Base-by-base conservation (phyloP, 2,888 invertebrate genomes). In the Lacanobia wlatinum region DNA sequence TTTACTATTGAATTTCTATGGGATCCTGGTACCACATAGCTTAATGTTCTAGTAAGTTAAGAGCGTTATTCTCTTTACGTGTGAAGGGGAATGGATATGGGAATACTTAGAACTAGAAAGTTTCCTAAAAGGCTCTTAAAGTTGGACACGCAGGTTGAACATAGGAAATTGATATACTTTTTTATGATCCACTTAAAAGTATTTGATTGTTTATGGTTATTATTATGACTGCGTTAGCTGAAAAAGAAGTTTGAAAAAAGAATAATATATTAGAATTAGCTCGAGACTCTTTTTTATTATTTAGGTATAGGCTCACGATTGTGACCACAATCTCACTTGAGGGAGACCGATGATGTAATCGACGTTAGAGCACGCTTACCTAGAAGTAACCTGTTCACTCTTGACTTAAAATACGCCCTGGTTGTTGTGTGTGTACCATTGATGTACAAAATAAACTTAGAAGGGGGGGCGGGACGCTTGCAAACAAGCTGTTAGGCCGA, bases 11-110 rank as follows among this genome's bases (percentile, higher is more conserved):
- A 80, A 76, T 80, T 83, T 82, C 81, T 77, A 82, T 81, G 78
- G 73, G 63, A 68, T 72, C 80, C 70, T 76, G 59, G 69, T 76
- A 78, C 70, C 53, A 62, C 67, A 72, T 81, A 83, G 80, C 81
- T 84, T 82, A 84, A 82, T 83, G 82, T 82, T 76, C 72, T 73
- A 78, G 72, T 72, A 73, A 82, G 72, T 82, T 83, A 76, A 68
- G 74, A 64, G 52, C 61, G 70, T 73, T 73, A 48, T 62, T 75
- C 78, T 78, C 72, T 77, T 75, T 67, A 78, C 60, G 79, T 76
- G 75, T 21, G 34, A 43, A 7, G 69, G 14, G 67, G 69, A 83
- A 73, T 73, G 60, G 61, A 52, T 80, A 77, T 75, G 67, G 70
- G 69, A 55, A 75, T 59, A 70, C 71, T 60, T 69, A 70, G 50